Evolutionary conservation across 2,888 invertebrate species (phyloP).

Genomic region (Tipula confusa): DNA sequence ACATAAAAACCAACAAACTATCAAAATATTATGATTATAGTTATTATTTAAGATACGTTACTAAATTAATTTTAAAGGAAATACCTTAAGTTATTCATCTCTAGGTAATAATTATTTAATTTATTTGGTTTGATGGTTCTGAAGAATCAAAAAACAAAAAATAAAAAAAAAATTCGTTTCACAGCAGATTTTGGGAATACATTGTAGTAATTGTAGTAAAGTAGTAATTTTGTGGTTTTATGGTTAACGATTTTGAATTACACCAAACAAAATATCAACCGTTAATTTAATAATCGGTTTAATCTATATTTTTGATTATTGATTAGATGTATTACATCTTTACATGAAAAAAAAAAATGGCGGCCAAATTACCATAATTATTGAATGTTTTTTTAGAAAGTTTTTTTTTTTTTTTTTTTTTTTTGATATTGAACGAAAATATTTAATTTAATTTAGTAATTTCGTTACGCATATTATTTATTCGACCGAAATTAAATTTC

Average conservation of each 20-base stretch:
- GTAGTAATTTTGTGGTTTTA: constrained; percentile 20
- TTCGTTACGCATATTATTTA: not conserved
- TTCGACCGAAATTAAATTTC: not conserved
- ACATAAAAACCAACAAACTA: not conserved
- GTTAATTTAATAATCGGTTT: not conserved
- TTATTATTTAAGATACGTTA: not conserved
- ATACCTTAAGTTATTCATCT: constrained; percentile 20
- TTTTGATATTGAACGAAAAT: not conserved
- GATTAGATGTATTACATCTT: not conserved
- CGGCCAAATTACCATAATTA: not conserved
- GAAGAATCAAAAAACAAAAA: too few species aligned
- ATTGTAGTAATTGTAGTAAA: too few species aligned
- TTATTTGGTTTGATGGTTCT: not conserved
- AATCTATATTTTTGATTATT: not conserved
- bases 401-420: not conserved
- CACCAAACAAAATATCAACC: not conserved
- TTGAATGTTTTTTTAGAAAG: not conserved
- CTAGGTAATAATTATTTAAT: not conserved
- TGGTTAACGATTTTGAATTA: not conserved
- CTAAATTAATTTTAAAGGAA: not conserved
- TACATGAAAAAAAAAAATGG: not conserved
- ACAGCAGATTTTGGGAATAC: not conserved
- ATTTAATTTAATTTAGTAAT: not conserved
- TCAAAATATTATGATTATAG: constrained; percentile 25
- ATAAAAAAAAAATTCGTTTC: not conserved